A percentile compares a stretch with the other conserved stretches of the same genome.
Evolutionary conservation across 2,888 invertebrate species (phyloP).

Genomic region (Zygogramma bicolorata): DNA sequence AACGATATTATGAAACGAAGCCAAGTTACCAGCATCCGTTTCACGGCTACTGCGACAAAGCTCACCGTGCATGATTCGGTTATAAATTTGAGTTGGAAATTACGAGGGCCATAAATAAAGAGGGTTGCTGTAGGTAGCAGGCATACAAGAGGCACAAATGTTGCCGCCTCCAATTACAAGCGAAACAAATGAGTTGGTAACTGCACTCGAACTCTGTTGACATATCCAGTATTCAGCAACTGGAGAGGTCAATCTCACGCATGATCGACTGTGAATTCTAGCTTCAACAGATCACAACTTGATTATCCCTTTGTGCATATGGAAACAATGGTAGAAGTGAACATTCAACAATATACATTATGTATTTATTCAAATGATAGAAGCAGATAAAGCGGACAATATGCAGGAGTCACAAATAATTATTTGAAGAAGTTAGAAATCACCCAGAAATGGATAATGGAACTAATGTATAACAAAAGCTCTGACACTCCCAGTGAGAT

Average conservation of each 20-base stretch:
- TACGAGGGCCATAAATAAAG: slow-evolving; percentile 57
- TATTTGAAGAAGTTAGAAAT: no score
- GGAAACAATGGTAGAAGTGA: no score
- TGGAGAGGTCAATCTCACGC: not conserved
- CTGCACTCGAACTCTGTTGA: not conserved
- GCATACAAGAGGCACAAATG: slow-evolving; percentile 56
- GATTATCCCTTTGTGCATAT: no score
- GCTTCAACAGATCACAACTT: no score
- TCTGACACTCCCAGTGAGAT: no score
- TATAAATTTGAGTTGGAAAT: slow-evolving; percentile 53
- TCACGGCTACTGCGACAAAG: not conserved
- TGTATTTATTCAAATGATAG: no score
- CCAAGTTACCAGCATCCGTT: not conserved
- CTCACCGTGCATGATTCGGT: slow-evolving; percentile 49
- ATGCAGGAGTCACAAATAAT: no score
- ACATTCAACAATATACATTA: no score
- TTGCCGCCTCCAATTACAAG: slow-evolving; percentile 58
- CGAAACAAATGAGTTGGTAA: slow-evolving; percentile 13
- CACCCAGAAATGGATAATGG: no score
- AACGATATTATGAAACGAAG: not conserved
- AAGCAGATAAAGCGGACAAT: no score
- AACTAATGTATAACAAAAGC: no score
- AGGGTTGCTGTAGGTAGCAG: slow-evolving; percentile 49
- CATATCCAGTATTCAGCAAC: not conserved
- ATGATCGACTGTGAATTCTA: not conserved